Base-by-base conservation (phyloP, 92 coral and sea anemone genomes). In the Porites rus region DNA sequence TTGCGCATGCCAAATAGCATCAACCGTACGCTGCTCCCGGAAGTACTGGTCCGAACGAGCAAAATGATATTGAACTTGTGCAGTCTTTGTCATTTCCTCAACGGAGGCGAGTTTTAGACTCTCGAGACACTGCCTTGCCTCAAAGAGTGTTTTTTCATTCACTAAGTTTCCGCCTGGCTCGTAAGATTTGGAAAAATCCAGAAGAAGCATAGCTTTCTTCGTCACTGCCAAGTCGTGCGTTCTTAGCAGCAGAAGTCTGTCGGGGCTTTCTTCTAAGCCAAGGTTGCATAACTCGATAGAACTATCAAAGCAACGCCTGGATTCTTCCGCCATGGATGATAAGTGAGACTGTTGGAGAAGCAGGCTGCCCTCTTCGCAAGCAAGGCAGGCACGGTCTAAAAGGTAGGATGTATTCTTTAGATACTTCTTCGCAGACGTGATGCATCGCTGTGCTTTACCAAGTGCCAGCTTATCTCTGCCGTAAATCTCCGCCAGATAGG, bases 321-420 rank as follows among this genome's bases (percentile, higher is more conserved):
- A 88, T 22, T 71, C 13, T 38, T 64, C 72, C n/a, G 14, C 19
- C 60, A 68, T 25, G 11, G 74, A 62, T 20, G 67, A 61, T 24
- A 65, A 54, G 61, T 46, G 74, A 3, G 74, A 84, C 21, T 69
- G 78, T 59, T 81, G 91, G 21, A 86, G 70, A 20, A 81, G 74
- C 17, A 90, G n/a, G 59, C 93, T 73, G 51, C 93, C 96, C 71
- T 75, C 84, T 77, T 93, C 96, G 28, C 83, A 90, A 13, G 79
- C 69, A 68, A 93, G 71, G 31, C 73, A 83, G 21, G 82, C 93
- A 53, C 38, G 66, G 70, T 93, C 96, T 28, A 86, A 73, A 18
- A 69, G 56, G 38, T 50, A 62, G 2, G 10, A 74, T 12, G 82
- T 61, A 56, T 64, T 68, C 19, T 58, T 28, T 6, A 93, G 78